Conservation (phyloP, 2,888 invertebrate genomes). For the Biston stratarius region DNA sequence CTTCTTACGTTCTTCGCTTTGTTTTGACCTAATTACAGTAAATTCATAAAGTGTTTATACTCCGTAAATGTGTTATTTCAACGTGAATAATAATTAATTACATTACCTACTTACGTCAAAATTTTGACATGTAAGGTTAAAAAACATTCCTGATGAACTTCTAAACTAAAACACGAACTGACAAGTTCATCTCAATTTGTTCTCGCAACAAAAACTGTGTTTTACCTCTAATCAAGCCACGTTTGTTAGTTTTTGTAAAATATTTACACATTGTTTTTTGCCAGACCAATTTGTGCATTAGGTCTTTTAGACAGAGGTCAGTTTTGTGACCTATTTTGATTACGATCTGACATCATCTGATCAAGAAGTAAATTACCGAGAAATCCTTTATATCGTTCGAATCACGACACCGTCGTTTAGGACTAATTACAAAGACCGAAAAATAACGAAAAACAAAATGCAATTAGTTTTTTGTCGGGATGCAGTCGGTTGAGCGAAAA, state of each 20-base stretch:
- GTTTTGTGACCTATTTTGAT: slow-evolving; percentile 47
- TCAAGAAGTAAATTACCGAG: slow-evolving; percentile 65
- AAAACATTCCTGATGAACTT: slow-evolving; percentile 19
- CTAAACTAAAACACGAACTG: slow-evolving; percentile 28
- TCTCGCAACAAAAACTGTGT: slow-evolving; percentile 19
- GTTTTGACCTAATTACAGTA: too few species aligned
- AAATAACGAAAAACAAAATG: slow-evolving; percentile 57
- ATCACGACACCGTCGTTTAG: slow-evolving; percentile 61
- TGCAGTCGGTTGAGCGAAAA: slow-evolving; percentile 65
- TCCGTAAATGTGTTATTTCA: background rate
- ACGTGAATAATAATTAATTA: slow-evolving; percentile 2
- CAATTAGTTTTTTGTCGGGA: slow-evolving; percentile 71
- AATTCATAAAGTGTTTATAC: too few species aligned
- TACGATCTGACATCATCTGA: slow-evolving; percentile 72
- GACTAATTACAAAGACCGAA: slow-evolving; percentile 70
- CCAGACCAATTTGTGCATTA: slow-evolving; percentile 34
- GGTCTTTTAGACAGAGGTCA: slow-evolving; percentile 34
- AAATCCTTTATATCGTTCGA: slow-evolving; percentile 55
- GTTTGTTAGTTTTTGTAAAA: slow-evolving; percentile 35
- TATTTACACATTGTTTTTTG: slow-evolving; percentile 37
- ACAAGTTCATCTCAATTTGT: slow-evolving; percentile 31
- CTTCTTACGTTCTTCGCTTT: too few species aligned
- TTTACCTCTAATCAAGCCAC: slow-evolving; percentile 33
- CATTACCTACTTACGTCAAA: background rate
- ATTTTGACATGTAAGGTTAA: slow-evolving; percentile 21